phyloP scores from a whole-genome alignment of 2,113 vertebrate species.

The Cheirogaleus medius region DNA sequence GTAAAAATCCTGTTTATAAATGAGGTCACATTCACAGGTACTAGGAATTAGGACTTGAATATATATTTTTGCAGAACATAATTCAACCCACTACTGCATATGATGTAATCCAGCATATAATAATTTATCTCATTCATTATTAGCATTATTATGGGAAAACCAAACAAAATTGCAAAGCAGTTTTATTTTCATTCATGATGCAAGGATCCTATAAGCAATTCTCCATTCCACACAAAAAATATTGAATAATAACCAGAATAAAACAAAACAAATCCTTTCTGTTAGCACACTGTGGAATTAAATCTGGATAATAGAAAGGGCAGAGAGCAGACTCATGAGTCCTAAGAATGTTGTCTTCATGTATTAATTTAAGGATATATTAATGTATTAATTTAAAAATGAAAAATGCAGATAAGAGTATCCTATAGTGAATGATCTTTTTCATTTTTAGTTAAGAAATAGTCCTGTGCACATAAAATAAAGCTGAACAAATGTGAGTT shows the following conservation, averaged over 20 bases:
- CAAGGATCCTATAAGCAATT: neutral
- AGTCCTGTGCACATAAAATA: neutral
- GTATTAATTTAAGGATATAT: neutral
- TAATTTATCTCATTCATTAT: slow-evolving; percentile 21
- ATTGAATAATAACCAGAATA: neutral
- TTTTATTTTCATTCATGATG: slow-evolving; percentile 21
- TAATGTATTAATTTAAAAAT: slow-evolving; percentile 18
- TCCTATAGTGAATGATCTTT: neutral
- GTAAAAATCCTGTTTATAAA: neutral
- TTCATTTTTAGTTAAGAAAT: slow-evolving; percentile 22
- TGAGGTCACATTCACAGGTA: neutral
- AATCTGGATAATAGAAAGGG: neutral
- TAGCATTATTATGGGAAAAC: neutral
- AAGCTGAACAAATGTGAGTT: neutral
- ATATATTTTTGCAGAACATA: neutral
- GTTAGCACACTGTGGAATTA: neutral
- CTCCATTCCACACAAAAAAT: neutral
- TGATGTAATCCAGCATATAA: neutral
- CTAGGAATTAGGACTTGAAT: neutral
- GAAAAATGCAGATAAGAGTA: slow-evolving; percentile 10
- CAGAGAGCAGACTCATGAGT: neutral
- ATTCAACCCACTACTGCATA: neutral
- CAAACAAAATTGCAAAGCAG: neutral
- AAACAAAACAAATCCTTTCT: neutral
- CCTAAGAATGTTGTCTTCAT: neutral